Conservation (phyloP, 2,113 vertebrate genomes). For the Terrapene triunguis region DNA sequence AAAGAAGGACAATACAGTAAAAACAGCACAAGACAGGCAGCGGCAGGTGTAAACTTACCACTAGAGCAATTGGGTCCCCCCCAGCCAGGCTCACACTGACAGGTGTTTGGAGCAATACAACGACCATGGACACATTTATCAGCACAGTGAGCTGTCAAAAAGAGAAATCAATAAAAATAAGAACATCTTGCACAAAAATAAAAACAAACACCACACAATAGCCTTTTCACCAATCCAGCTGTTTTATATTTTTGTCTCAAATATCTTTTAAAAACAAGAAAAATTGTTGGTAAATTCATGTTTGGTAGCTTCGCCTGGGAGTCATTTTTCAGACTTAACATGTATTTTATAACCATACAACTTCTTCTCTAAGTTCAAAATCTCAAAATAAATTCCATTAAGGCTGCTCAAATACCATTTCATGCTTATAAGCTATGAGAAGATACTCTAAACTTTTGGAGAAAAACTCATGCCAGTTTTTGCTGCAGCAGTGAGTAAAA, state of each 20-base stretch:
- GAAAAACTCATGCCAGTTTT: not conserved
- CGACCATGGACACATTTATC: constrained; percentile 97
- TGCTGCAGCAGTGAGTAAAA: not conserved
- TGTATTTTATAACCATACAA: constrained; percentile 8
- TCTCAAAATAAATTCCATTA: constrained; percentile 8
- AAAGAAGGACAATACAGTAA: constrained; percentile 8
- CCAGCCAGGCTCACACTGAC: constrained; percentile 99
- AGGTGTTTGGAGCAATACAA: constrained; percentile 97
- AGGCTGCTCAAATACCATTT: constrained; percentile 29
- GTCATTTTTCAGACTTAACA: not conserved
- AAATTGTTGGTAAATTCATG: not conserved
- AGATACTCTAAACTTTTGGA: not conserved
- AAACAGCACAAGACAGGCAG: constrained; percentile 75
- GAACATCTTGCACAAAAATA: not conserved
- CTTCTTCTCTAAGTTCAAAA: constrained; percentile 19
- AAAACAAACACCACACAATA: not conserved
- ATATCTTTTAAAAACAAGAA: constrained; percentile 62
- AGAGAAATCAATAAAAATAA: constrained; percentile 64
- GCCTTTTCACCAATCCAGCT: constrained; percentile 35
- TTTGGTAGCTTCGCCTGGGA: constrained; percentile 5
- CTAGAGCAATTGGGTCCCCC: constrained; percentile 97
- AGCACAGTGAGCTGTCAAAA: constrained; percentile 91
- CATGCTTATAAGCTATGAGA: not conserved
- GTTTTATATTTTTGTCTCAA: constrained; percentile 32
- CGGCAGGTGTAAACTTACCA: constrained; percentile 94